Evolutionary conservation across 2,888 invertebrate species (phyloP).

Genomic region (Endotricha flammealis): DNA sequence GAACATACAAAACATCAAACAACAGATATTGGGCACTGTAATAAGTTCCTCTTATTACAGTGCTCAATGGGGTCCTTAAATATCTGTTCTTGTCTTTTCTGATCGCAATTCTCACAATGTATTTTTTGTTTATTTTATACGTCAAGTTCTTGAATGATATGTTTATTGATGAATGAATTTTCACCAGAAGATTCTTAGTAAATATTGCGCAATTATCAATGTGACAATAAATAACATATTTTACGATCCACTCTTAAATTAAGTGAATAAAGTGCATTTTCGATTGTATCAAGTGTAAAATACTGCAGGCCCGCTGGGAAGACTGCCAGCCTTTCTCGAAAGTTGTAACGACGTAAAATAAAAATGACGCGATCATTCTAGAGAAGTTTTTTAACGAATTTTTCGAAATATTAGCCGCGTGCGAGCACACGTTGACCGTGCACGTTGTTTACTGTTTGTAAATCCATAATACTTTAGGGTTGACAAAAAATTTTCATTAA

Average conservation of each 20-base stretch:
- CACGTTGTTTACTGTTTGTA: conserved; percentile 3
- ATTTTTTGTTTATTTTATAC: conserved; percentile 4
- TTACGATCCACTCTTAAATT: not conserved
- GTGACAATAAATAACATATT: conserved; percentile 8
- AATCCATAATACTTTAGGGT: not conserved
- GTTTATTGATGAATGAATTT: conserved; percentile 41
- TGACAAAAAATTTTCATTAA: no score
- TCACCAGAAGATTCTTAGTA: conserved; percentile 27
- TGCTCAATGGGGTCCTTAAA: no score
- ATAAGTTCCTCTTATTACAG: no score
- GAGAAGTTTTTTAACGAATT: conserved; percentile 26
- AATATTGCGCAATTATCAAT: conserved; percentile 30
- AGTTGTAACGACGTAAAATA: conserved; percentile 37
- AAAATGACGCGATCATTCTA: conserved; percentile 47
- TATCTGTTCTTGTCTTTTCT: no score
- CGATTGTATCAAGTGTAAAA: conserved; percentile 1
- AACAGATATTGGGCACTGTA: no score
- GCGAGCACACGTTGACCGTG: no score
- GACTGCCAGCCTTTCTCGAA: conserved; percentile 47
- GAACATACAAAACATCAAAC: no score
- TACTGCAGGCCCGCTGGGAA: conserved; percentile 33
- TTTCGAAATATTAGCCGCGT: conserved; percentile 9
- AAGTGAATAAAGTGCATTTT: conserved; percentile 7
- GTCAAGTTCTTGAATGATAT: conserved; percentile 29
- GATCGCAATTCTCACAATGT: no score